Percentiles rank a stretch among this genome's conserved stretches.
phyloP scores from a whole-genome alignment of 2,113 vertebrate species.

The Otis tarda region DNA sequence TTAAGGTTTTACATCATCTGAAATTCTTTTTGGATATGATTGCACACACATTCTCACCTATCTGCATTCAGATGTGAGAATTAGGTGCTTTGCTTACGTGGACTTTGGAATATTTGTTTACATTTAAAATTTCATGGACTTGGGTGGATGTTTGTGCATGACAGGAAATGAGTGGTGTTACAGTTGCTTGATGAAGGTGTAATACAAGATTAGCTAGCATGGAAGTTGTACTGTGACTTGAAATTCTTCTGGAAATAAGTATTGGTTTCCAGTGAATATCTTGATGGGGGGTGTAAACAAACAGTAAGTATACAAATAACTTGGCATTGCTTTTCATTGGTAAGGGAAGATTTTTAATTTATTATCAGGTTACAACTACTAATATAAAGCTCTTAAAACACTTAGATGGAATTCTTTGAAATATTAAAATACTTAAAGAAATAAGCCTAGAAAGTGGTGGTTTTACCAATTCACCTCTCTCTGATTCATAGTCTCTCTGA shows the following conservation, averaged over 20 bases:
- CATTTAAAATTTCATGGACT: slow-evolving; percentile 54
- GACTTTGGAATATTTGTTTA: slow-evolving; percentile 55
- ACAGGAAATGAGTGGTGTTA: background rate
- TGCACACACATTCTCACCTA: background rate
- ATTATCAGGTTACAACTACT: slow-evolving; percentile 62
- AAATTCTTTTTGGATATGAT: slow-evolving; percentile 25
- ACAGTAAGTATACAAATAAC: slow-evolving; percentile 55
- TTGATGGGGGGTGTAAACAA: slow-evolving; percentile 43
- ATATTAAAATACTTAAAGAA: slow-evolving; percentile 66
- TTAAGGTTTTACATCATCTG: background rate
- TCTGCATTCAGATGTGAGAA: slow-evolving; percentile 46
- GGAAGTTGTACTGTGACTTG: slow-evolving; percentile 22
- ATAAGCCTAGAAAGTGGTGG: background rate
- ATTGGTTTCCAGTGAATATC: slow-evolving; percentile 40
- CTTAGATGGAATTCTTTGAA: slow-evolving; percentile 60
- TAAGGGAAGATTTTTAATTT: slow-evolving; percentile 35
- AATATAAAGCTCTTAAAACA: slow-evolving; percentile 74
- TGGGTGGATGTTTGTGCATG: slow-evolving; percentile 14
- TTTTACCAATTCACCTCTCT: background rate
- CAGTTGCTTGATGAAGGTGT: slow-evolving; percentile 1
- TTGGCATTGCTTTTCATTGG: background rate
- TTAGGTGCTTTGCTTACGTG: slow-evolving; percentile 11
- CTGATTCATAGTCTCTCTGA: background rate
- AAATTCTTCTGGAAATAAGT: slow-evolving; percentile 36
- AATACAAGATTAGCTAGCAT: slow-evolving; percentile 32